A percentile compares a stretch with the other conserved stretches of the same genome.
These are phyloP conservation scores for Hoplias malabaricus DNA, from an alignment of 2,113 vertebrate genomes.

Conservation along the genomic window DNA sequence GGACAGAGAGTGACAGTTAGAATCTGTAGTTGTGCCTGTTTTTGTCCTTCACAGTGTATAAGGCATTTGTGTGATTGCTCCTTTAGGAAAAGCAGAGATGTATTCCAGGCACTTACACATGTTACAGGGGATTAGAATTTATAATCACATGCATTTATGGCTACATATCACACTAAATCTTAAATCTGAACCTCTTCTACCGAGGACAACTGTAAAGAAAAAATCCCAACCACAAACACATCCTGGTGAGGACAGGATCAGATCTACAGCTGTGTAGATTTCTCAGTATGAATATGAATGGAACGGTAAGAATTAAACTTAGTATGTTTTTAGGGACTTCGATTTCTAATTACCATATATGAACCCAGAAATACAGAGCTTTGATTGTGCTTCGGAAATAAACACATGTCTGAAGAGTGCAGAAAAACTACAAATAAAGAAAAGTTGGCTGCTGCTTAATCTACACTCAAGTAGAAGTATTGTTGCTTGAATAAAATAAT, in stretches of 20 bases:
- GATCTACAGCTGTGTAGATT: neutral
- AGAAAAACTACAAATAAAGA: too few species aligned
- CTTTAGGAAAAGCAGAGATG: conserved; percentile 7
- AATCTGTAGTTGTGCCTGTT: conserved; percentile 21
- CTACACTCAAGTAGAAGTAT: too few species aligned
- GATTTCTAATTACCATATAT: neutral
- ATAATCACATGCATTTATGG: conserved; percentile 17
- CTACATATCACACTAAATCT: conserved; percentile 5
- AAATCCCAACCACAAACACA: neutral
- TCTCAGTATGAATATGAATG: neutral
- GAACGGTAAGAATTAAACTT: conserved; percentile 4
- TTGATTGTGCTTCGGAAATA: neutral
- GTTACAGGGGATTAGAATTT: neutral
- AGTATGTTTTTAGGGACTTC: neutral
- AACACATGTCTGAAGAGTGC: neutral
- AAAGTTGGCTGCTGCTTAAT: too few species aligned
- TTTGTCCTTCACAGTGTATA: neutral
- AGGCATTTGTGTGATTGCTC: neutral
- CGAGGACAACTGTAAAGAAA: conserved; percentile 5
- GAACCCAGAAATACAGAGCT: neutral
- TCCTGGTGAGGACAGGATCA: neutral
- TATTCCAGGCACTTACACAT: neutral
- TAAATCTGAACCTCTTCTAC: neutral
- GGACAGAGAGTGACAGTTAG: neutral
- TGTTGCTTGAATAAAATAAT: too few species aligned